Evolutionary conservation across 2,888 invertebrate species (phyloP).

Genomic region (Operophtera brumata): DNA sequence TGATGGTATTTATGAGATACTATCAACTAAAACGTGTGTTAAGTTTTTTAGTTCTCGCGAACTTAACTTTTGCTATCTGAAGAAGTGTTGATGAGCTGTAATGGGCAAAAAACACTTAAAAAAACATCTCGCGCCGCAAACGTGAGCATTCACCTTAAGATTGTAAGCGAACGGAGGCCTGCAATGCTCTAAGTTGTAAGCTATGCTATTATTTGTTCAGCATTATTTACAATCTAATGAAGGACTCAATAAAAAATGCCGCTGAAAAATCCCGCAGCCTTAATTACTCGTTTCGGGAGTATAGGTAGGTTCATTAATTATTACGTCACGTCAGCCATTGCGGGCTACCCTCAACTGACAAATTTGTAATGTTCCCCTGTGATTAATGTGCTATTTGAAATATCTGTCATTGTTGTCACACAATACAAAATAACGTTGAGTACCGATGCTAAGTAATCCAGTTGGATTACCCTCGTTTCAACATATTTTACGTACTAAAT

Average conservation of each 20-base stretch:
- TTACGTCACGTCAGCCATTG: slow-evolving; percentile 40
- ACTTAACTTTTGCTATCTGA: too few relatives aligned
- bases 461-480: slow-evolving; percentile 21
- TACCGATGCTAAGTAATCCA: slow-evolving; percentile 34
- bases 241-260: slow-evolving; percentile 21
- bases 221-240: slow-evolving; percentile 2
- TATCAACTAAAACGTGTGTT: too few relatives aligned
- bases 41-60: too few relatives aligned
- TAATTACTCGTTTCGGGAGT: slow-evolving; percentile 47
- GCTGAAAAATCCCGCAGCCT: slow-evolving; percentile 31
- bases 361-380: slow-evolving; percentile 56
- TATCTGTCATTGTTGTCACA: slow-evolving; percentile 55
- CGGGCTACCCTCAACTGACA: slow-evolving; percentile 49
- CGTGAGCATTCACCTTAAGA: too few relatives aligned
- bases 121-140: too few relatives aligned
- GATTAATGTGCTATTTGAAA: slow-evolving; percentile 60
- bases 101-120: too few relatives aligned
- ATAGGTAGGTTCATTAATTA: slow-evolving; percentile 58
- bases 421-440: slow-evolving; percentile 33
- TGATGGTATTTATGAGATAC: too few relatives aligned
- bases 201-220: too few relatives aligned
- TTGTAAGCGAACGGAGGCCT: too few relatives aligned
- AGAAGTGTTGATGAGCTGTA: too few relatives aligned
- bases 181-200: too few relatives aligned
- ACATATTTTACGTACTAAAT: slow-evolving; percentile 15